Base-by-base conservation (phyloP, 1,140 invertebrate genomes). In the Drosophila bocki region DNA sequence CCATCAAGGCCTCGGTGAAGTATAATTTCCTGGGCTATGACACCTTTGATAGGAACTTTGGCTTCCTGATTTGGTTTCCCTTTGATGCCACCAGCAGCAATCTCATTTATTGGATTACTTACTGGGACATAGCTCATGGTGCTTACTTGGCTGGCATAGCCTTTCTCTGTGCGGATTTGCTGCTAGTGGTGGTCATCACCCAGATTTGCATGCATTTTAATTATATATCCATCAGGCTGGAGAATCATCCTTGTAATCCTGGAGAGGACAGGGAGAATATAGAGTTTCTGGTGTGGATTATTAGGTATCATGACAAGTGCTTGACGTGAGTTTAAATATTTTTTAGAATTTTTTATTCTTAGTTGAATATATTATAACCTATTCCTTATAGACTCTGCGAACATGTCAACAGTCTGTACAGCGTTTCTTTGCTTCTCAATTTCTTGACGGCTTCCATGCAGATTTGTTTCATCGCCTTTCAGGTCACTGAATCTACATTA, bases 401-500 rank as follows among this genome's bases (percentile, higher is more conserved):
- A 29, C 65, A 83, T 26, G 64, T 92, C 2, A 86, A 91, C 42
- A 54, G 37, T 7, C 62, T 92, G 32, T 92, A 91, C 41, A 91
- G 71, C 59, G 80, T 92, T 32, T 91, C 91, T 0, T 17, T 92
- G 57, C 59, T 92, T 7, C 67, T 92, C 0, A 92, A 92, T 57
- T 92, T 92, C 54, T 53, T 92, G 33, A 84, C 80, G 61, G 87
- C 91, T 19, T 92, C 91, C 8, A 80, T 90, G 78, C 90, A 88
- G 12, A 92, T 92, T 17, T 92, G 91, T n/a, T 92, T 92, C 51
- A 91, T 92, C 7, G 91, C 87, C 39, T 92, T 92, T 57, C 91
- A 92, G 65, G 82, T 92, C 48, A 92, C 87, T 6, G 84, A 87
- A 15, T 88, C 91, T 0, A 86, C 75, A 3, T 35, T 79, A 2